Evolutionary conservation across 2,113 vertebrate genomes (phyloP).

Genomic region (Ctenomys sociabilis): DNA sequence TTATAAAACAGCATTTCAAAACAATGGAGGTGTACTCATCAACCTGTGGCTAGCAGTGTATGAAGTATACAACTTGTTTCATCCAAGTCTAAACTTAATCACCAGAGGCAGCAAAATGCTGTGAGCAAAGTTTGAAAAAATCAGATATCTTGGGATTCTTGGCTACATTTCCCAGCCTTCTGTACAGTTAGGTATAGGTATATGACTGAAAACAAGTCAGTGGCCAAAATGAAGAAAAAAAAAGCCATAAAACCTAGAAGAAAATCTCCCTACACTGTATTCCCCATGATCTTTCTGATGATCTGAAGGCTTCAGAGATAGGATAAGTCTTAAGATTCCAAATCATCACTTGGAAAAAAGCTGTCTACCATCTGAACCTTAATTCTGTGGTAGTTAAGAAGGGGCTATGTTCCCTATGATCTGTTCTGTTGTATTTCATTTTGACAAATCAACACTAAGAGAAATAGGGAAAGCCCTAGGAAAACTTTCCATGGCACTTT

Average conservation of each 20-base stretch:
- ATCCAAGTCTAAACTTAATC: slow-evolving; percentile 1
- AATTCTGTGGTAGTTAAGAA: background rate
- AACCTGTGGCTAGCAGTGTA: background rate
- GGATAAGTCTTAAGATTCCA: background rate
- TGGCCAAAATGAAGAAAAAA: background rate
- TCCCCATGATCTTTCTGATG: background rate
- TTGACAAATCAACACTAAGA: background rate
- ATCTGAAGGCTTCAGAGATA: background rate
- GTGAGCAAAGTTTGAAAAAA: background rate
- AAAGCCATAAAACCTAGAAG: background rate
- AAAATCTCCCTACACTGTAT: background rate
- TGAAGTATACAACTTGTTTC: background rate
- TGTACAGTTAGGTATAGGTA: background rate
- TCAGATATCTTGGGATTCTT: background rate
- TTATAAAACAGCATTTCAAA: slow-evolving; percentile 24
- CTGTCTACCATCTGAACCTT: background rate
- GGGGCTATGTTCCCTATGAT: background rate
- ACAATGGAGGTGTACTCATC: background rate
- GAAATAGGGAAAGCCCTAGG: background rate
- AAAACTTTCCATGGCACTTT: background rate
- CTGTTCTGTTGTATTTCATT: background rate
- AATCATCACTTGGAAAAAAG: background rate
- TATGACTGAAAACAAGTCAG: background rate
- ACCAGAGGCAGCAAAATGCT: background rate
- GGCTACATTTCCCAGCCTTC: background rate